Evolutionary conservation across 2,797 vertebrate genomes (phyloP).

Genomic region (Leucoraja ocellata): DNA sequence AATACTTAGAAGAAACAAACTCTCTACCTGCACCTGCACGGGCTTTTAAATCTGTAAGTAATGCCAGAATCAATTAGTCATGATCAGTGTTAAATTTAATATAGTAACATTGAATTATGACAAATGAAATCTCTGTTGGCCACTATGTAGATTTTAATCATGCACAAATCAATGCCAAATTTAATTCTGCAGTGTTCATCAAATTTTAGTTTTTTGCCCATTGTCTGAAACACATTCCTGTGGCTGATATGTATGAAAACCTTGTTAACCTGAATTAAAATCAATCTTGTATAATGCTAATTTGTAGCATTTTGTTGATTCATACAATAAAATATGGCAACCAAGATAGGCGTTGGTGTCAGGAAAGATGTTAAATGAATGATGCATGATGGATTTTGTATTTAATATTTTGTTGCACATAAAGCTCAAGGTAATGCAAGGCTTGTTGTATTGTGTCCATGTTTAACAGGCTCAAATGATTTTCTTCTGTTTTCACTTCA

Average conservation of each 20-base stretch:
- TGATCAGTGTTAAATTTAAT: not conserved
- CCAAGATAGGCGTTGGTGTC: too few species aligned
- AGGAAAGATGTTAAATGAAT: too few species aligned
- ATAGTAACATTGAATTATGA: not conserved
- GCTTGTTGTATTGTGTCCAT: too few species aligned
- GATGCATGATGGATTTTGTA: too few species aligned
- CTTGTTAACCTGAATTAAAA: not conserved
- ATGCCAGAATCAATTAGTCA: not conserved
- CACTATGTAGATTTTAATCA: not conserved
- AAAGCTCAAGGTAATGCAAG: too few species aligned
- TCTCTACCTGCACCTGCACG: conserved; percentile 72
- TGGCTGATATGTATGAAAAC: not conserved
- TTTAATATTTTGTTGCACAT: too few species aligned
- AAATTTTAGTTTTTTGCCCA: not conserved
- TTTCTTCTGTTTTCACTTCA: too few species aligned
- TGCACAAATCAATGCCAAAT: not conserved
- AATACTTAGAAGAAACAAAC: conserved; percentile 72
- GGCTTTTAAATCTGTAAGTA: conserved; percentile 73
- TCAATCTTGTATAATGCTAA: not conserved
- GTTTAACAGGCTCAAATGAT: too few species aligned
- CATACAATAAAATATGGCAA: not conserved
- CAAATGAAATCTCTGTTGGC: not conserved
- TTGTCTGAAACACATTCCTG: not conserved
- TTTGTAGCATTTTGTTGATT: not conserved
- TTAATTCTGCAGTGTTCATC: not conserved